phyloP scores from a whole-genome alignment of 2,113 vertebrate species.

The Danionella cerebrum region DNA sequence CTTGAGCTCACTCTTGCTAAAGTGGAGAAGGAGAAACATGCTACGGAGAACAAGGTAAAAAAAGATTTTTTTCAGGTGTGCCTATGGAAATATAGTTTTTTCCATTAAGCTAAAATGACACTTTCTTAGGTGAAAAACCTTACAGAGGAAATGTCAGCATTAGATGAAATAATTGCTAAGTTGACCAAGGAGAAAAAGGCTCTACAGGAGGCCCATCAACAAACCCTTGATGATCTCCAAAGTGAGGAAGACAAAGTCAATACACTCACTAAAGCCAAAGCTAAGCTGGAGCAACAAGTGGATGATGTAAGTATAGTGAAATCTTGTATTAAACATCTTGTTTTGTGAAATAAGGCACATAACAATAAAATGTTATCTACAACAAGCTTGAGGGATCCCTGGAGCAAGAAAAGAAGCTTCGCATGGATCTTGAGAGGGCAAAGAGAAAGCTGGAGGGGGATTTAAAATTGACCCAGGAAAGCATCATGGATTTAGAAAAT shows the following conservation, averaged over 20 bases:
- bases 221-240: constrained; percentile 73
- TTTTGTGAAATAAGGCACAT: background rate
- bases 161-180: constrained; percentile 74
- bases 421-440: constrained; percentile 67
- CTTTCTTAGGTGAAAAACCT: constrained; percentile 74
- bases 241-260: constrained; percentile 77
- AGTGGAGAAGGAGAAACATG: constrained; percentile 87
- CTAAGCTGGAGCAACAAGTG: constrained; percentile 74
- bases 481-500: constrained; percentile 69
- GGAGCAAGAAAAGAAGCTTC: constrained; percentile 68
- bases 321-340: background rate
- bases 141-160: constrained; percentile 71
- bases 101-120: background rate
- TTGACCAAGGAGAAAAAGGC: constrained; percentile 76
- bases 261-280: constrained; percentile 66
- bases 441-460: constrained; percentile 70
- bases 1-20: constrained; percentile 76
- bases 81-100: background rate
- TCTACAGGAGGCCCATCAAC: constrained; percentile 74
- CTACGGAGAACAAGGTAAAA: constrained; percentile 82
- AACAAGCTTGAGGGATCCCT: constrained; percentile 66
- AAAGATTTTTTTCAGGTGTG: background rate
- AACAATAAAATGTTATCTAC: background rate
- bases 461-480: constrained; percentile 66
- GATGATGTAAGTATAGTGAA: constrained; percentile 60